Evolutionary conservation across 2,888 invertebrate species (phyloP).

Genomic region (Acleris emargana): DNA sequence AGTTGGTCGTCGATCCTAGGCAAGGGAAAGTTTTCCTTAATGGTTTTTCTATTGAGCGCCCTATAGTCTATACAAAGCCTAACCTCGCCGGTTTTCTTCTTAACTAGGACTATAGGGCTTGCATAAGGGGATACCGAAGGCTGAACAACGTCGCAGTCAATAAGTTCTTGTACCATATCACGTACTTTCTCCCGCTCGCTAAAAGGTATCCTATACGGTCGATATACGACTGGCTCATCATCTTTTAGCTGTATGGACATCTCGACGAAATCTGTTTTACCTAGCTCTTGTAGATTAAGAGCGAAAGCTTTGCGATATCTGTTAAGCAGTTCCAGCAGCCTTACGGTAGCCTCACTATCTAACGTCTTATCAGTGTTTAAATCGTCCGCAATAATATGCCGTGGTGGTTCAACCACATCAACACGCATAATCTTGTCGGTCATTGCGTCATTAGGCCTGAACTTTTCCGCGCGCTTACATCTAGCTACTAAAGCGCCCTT

Average conservation of each 20-base stretch:
- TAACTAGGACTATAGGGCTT: slow-evolving; percentile 26
- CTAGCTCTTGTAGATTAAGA: slow-evolving; percentile 8
- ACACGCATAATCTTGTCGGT: slow-evolving; percentile 6
- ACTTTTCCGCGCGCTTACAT: slow-evolving; percentile 14
- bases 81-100: slow-evolving; percentile 16
- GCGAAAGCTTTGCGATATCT: slow-evolving; percentile 14
- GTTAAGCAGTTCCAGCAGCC: slow-evolving; percentile 3
- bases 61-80: slow-evolving; percentile 12
- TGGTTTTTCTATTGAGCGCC: slow-evolving; percentile 5
- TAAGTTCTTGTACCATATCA: slow-evolving; percentile 17
- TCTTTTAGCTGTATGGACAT: slow-evolving; percentile 6
- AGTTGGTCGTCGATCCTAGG: slow-evolving; percentile 16
- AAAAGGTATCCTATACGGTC: slow-evolving; percentile 15
- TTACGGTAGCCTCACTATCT: not conserved
- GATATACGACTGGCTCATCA: slow-evolving; percentile 1
- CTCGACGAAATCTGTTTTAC: not conserved
- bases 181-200: slow-evolving; percentile 7
- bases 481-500: slow-evolving; percentile 8
- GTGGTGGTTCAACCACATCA: not conserved
- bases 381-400: not conserved
- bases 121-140: slow-evolving; percentile 15
- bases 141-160: slow-evolving; percentile 12
- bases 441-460: not conserved
- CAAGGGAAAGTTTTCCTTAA: slow-evolving; percentile 7
- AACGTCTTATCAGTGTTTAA: not conserved